Evolutionary conservation across 2,888 invertebrate genomes (phyloP).

Genomic region (Ormyrus labotus): DNA sequence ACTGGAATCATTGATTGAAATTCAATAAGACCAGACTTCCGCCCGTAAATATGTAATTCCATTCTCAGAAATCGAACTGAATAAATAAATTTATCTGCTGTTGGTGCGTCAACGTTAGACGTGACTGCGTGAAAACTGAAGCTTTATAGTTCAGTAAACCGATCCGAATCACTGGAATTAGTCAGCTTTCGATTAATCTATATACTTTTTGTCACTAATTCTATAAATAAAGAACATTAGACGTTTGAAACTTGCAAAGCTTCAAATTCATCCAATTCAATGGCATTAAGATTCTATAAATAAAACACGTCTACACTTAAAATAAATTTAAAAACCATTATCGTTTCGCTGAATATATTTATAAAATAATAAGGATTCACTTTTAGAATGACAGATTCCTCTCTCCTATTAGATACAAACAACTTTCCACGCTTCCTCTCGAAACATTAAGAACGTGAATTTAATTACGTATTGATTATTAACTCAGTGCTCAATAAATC

Average conservation of each 20-base stretch:
- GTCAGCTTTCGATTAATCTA: constrained; percentile 31
- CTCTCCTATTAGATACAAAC: too few species aligned
- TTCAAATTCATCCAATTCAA: constrained; percentile 17
- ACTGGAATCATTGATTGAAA: too few species aligned
- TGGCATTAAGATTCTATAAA: not conserved
- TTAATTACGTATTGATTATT: too few species aligned
- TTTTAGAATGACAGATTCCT: too few species aligned
- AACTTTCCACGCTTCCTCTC: too few species aligned
- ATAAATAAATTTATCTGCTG: constrained; percentile 1
- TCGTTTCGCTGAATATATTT: too few species aligned
- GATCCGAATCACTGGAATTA: constrained; percentile 34
- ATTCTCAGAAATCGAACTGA: not conserved
- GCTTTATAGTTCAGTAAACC: constrained; percentile 27
- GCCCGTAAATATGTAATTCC: too few species aligned
- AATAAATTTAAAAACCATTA: too few species aligned
- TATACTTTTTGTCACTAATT: constrained; percentile 8
- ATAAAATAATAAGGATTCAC: too few species aligned
- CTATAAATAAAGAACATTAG: constrained; percentile 20
- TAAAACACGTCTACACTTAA: not conserved
- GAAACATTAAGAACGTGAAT: too few species aligned
- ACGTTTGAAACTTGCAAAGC: constrained; percentile 26
- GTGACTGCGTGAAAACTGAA: not conserved
- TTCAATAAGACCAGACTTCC: too few species aligned
- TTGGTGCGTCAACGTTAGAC: constrained; percentile 21
- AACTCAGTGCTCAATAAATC: too few species aligned